Percentiles rank a stretch among this genome's conserved stretches.
Evolutionary conservation across 2,797 vertebrate species (phyloP).

Genomic region (Rhinichthys osculus): DNA sequence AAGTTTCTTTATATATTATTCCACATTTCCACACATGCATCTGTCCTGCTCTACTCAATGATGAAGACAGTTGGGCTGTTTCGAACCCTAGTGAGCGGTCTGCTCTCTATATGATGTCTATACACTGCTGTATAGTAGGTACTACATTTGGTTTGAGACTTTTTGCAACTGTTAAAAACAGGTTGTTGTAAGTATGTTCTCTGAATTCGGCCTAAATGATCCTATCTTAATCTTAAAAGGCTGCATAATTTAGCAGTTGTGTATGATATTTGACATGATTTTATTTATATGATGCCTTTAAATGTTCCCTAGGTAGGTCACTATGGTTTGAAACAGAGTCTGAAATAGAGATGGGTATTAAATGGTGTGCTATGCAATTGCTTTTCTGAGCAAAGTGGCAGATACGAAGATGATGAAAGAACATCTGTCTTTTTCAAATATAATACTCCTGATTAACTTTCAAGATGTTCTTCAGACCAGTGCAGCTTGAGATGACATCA

Average conservation of each 20-base stretch:
- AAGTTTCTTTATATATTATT: neutral
- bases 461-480: constrained; percentile 23
- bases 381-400: too few species aligned
- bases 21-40: neutral
- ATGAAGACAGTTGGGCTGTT: neutral
- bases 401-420: neutral
- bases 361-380: too few species aligned
- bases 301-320: neutral
- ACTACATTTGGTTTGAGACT: too few species aligned
- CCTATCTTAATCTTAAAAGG: neutral
- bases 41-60: neutral
- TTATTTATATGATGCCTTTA: neutral
- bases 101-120: too few species aligned
- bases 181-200: too few species aligned
- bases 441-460: neutral
- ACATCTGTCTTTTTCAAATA: constrained; percentile 13
- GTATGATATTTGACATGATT: too few species aligned
- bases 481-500: constrained; percentile 19
- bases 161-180: too few species aligned
- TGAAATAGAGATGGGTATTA: neutral
- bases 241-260: neutral
- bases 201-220: too few species aligned
- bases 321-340: neutral
- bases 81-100: too few species aligned
- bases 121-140: too few species aligned